Evolutionary conservation across 2,888 invertebrate species (phyloP), one percentile per base, ranked within the genome.

Genomic region (Cryptocephalus primarius): DNA sequence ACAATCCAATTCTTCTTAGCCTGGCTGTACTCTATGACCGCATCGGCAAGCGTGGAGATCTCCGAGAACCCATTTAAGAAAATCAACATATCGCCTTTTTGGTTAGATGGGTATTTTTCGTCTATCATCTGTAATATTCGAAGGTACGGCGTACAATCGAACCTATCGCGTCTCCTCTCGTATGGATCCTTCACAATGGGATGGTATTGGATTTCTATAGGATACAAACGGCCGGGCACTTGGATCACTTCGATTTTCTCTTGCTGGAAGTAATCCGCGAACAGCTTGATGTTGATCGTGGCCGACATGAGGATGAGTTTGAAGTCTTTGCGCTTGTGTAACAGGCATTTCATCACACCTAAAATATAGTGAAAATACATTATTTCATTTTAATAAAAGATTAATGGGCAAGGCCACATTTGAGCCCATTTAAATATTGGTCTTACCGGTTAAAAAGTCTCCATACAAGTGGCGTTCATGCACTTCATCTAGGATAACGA

Each of bases 271-370:
- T 94, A 99, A 55, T 82, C 77, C 52, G 83, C 80, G 68, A 97
- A 99, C n/a, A 99, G 73, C 55, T 92, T 80, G 31, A 97, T 85
- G 71, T 99, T 99, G 47, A 99, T 97, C 0, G 99, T 99, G 10
- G 99, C 99, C 0, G 96, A 96, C 99, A 99, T 99, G 0, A 99
- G 79, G 39, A 96, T 84, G 10, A 95, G 69, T 70, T 95, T 96
- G 14, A 97, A 75, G 60, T 93, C 82, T 4, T 71, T 69, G 42
- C 89, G 75, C 60, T 86, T 87, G 58, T 85, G 80, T 41, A 94
- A 75, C 8, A 99, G 72, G 67, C 95, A 96, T 66, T 95, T 94
- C 57, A 97, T 79, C 1, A 99, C 85, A 1, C 97, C 97, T 9
- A 8, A 12, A 43, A 43, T 1, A 22, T 22, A 42, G n/a, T 13